Base-by-base conservation (phyloP, 2,113 vertebrate genomes). In the Romanogobio albipinnatus region DNA sequence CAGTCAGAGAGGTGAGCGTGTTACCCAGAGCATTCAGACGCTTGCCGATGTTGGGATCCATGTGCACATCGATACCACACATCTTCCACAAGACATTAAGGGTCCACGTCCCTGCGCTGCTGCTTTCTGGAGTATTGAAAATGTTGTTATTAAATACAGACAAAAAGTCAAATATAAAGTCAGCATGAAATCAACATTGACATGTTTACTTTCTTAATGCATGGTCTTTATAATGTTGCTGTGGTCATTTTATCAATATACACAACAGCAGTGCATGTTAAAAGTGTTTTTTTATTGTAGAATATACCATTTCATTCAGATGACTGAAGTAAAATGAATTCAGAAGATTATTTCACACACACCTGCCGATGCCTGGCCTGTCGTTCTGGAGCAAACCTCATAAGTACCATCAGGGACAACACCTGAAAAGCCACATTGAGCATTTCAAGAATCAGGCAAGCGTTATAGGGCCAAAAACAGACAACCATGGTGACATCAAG, bases 21-120 rank as follows among this genome's bases (percentile, higher is more conserved):
- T 96, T 97, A 22, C 98, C 98, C 74, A 99, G 93, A 49, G 98
- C 97, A 47, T 97, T 99, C 26, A 99, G 90, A 7, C 98, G 95
- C 91, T 99, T 99, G 62, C 98, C 98, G 59, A 99, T 99, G 91
- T 99, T 99, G 64, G 98, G 98, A 91, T 99, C 98, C 98, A 99
- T 99, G 92, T 99, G 98, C 33, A 99, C 98, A 68, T 98, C 98
- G 17, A 99, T 99, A 58, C 98, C 98, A 39, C 98, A 99, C 98
- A 99, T 99, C 90, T 99, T 99, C 98, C 98, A 99, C 1, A 99
- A 89, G 1, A 99, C 96, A 14, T 99, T 99, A 56, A 99, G 94
- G 0, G 97, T 99, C 98, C 98, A 99, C 36, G 97, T 98, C 8
- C 98, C 98, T 10, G 98, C 98, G 79, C 98, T 99, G 64, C 94